These are phyloP conservation scores for Anguilla rostrata DNA, from an alignment of 2,113 vertebrate genomes.

Conservation along the genomic window DNA sequence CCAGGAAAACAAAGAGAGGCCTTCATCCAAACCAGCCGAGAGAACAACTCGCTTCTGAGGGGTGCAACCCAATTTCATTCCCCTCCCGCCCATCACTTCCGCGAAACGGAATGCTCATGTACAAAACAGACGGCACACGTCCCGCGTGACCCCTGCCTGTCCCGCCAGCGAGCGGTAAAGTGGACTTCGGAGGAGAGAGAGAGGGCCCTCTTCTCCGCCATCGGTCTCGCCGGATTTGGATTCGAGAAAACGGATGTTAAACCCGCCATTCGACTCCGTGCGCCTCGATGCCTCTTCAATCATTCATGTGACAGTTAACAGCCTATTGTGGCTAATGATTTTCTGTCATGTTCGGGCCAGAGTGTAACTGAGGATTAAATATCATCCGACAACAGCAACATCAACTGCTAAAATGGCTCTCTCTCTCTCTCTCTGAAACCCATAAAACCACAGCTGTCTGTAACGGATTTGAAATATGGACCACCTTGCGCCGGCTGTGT, in stretches of 20 bases:
- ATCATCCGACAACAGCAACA: constrained; percentile 65
- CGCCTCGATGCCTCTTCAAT: constrained; percentile 70
- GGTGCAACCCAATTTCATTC: not conserved
- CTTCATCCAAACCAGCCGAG: not conserved
- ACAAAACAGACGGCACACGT: constrained; percentile 35
- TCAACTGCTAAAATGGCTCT: constrained; percentile 56
- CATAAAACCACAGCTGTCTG: constrained; percentile 42
- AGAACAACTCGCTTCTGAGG: not conserved
- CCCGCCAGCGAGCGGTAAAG: not conserved
- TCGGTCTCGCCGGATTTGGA: constrained; percentile 57
- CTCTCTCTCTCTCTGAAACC: constrained; percentile 45
- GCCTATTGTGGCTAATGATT: constrained; percentile 74
- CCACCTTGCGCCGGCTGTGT: constrained; percentile 25
- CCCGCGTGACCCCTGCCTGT: constrained; percentile 38
- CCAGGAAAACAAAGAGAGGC: not conserved
- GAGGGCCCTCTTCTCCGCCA: constrained; percentile 49
- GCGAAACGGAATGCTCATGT: constrained; percentile 29
- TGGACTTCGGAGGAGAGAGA: not conserved
- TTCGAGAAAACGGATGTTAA: constrained; percentile 56
- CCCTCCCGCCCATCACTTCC: not conserved
- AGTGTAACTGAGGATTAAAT: constrained; percentile 69
- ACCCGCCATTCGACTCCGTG: constrained; percentile 61
- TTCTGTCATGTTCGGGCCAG: constrained; percentile 69
- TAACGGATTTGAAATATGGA: constrained; percentile 45
- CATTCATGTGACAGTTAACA: constrained; percentile 76